Percentiles rank a stretch among this genome's conserved stretches.
Evolutionary conservation across 64 coral and sea anemone species (phyloP).

Genomic region (Dendronephthya gigantea): DNA sequence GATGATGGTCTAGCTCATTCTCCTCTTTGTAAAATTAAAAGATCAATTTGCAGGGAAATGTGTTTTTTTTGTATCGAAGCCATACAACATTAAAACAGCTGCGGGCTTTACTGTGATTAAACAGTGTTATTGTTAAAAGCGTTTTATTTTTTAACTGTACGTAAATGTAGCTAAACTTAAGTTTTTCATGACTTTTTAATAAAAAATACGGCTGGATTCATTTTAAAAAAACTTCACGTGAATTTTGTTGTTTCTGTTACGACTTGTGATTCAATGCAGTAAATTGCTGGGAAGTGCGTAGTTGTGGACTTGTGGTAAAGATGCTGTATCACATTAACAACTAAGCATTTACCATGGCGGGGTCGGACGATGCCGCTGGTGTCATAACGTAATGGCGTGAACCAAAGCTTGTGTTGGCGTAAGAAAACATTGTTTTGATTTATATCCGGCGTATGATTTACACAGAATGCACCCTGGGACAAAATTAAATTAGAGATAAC

Average conservation of each 20-base stretch:
- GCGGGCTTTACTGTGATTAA: background rate
- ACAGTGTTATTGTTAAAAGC: background rate
- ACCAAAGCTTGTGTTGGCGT: background rate
- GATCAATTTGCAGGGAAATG: background rate
- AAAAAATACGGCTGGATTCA: background rate
- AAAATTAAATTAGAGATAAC: too few relatives aligned
- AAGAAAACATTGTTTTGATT: background rate
- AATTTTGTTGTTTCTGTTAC: background rate
- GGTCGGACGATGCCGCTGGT: background rate
- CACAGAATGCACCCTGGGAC: background rate
- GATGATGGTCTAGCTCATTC: background rate
- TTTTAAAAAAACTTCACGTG: background rate
- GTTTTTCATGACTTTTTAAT: background rate
- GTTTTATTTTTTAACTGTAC: too few relatives aligned
- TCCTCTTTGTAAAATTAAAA: background rate
- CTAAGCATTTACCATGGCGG: background rate
- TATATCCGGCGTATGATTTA: background rate
- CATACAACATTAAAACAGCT: background rate
- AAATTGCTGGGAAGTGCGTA: background rate
- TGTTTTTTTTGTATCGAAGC: background rate
- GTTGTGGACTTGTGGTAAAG: background rate
- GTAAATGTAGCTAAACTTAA: too few relatives aligned
- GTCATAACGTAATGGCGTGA: background rate
- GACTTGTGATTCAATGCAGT: background rate
- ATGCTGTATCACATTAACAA: background rate